Percentiles rank a stretch among this genome's conserved stretches.
These are phyloP conservation scores for Melikaiella ostensackeni DNA, from an alignment of 2,888 invertebrate genomes.

Conservation along the genomic window DNA sequence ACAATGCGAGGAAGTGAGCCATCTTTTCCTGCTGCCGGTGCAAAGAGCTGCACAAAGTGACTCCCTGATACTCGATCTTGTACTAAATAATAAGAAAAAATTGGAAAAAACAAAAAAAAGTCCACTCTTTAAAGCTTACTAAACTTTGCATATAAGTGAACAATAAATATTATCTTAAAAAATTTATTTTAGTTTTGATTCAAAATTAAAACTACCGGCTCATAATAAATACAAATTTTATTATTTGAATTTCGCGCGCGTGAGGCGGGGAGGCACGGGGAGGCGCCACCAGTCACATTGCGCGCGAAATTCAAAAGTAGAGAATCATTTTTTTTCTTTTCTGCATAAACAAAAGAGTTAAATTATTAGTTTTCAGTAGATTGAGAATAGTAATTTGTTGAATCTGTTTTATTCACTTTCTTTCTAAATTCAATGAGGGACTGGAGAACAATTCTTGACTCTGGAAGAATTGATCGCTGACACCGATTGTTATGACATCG, in stretches of 20 bases:
- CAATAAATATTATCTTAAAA: too few species aligned
- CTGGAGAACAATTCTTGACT: slow-evolving; percentile 5
- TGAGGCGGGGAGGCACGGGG: background rate
- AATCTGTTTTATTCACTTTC: background rate
- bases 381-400: background rate
- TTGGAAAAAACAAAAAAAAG: too few species aligned
- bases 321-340: background rate
- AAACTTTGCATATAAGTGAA: too few species aligned
- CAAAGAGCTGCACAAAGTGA: slow-evolving; percentile 35
- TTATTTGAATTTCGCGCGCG: background rate
- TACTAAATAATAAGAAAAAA: slow-evolving; percentile 7
- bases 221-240: background rate
- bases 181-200: too few species aligned
- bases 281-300: background rate
- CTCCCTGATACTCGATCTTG: slow-evolving; percentile 25
- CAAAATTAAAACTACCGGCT: background rate
- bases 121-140: background rate
- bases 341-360: background rate
- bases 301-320: background rate
- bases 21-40: slow-evolving; percentile 71
- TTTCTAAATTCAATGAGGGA: background rate
- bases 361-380: background rate
- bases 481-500: background rate
- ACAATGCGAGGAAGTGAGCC: slow-evolving; percentile 75
- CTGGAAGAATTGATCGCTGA: slow-evolving; percentile 1